Percentiles rank a stretch among this genome's conserved stretches.
Conservation (phyloP, 2,888 invertebrate species). For the Timema podura region DNA sequence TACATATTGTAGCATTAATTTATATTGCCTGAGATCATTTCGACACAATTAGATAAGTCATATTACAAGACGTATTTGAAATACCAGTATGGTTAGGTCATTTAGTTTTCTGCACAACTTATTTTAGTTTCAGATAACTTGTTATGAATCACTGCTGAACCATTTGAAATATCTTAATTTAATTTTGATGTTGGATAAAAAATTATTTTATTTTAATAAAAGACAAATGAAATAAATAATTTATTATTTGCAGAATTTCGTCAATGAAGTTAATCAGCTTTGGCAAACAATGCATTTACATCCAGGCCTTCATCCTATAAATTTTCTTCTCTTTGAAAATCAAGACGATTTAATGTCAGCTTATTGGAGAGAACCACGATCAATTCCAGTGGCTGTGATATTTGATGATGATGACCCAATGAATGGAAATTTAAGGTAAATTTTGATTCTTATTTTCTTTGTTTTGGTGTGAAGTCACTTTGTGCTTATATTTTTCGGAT, state of each 20-base stretch:
- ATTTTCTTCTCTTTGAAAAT: conserved; percentile 61
- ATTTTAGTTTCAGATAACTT: no score
- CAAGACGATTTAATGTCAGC: conserved; percentile 63
- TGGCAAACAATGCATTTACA: conserved; percentile 52
- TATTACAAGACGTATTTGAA: no score
- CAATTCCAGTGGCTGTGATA: conserved; percentile 67
- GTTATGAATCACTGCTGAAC: no score
- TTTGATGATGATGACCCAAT: conserved; percentile 49
- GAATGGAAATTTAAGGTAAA: background rate
- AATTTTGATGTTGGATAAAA: background rate
- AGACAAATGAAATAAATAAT: conserved; percentile 3
- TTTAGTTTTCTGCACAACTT: no score
- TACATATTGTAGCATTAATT: no score
- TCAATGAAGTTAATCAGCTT: conserved; percentile 58
- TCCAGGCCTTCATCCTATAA: conserved; percentile 54
- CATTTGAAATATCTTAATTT: no score
- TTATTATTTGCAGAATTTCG: conserved; percentile 51
- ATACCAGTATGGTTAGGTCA: no score
- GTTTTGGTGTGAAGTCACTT: no score
- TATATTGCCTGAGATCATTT: no score
- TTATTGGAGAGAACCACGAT: conserved; percentile 61
- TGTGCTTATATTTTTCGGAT: no score
- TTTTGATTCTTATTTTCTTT: conserved; percentile 6
- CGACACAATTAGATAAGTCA: no score
- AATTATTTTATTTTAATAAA: conserved; percentile 5